Base-by-base conservation (phyloP, 2,113 vertebrate genomes). In the Petrocephalus microphthalmus region DNA sequence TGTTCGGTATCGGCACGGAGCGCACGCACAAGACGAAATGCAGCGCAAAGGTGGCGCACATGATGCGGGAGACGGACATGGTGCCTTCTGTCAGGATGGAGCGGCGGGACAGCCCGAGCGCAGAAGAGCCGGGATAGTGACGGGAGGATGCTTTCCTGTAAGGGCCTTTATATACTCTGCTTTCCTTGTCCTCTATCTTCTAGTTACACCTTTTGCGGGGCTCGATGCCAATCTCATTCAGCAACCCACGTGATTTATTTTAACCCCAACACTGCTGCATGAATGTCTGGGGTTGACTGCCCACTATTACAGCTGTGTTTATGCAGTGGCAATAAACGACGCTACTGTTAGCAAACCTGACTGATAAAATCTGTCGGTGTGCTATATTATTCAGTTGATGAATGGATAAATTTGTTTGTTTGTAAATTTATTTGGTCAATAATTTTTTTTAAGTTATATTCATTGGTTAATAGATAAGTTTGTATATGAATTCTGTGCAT, bases 141-240 rank as follows among this genome's bases (percentile, higher is more conserved):
- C 93, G 91, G 88, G 83, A 83, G 67, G 91, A 87, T 57, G 56
- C 91, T 71, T 83, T 74, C 86, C 33, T 42, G 33, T 90, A 45
- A 92, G 88, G 90, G 91, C 91, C 93, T 94, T 95, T 95, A 96
- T 95, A 93, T 86, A 92, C 93, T 93, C 91, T 88, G 92, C 94
- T 94, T 93, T 94, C 94, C 95, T 95, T 96, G 95, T 96, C 95
- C 94, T 92, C 90, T 89, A 89, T 91, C 90, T 91, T 92, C 88
- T 92, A 90, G 91, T 92, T 84, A 90, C 87, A 85, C 85, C 64
- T 91, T 92, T 89, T 88, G 85, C 92, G 93, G 93, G 94, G 91
- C 84, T 92, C 93, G 93, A 94, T 93, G 91, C 95, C 93, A 94
- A 93, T 93, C 92, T 93, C 92, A 90, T 89, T 91, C 91, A 91